Conservation (phyloP, 2,113 vertebrate species). For the Anser brachyrhynchus region DNA sequence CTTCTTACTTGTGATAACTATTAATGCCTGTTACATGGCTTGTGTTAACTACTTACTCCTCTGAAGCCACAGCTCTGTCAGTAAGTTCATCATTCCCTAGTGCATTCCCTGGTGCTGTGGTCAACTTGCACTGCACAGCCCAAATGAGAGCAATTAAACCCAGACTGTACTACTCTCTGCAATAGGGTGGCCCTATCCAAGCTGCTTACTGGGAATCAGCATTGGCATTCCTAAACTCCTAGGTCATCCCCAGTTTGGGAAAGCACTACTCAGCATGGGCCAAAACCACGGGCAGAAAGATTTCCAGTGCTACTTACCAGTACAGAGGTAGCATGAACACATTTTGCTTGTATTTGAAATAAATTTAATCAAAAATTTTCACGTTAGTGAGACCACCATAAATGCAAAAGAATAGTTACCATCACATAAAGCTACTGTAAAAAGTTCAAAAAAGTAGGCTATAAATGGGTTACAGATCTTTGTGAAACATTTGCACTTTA, state of each 20-base stretch:
- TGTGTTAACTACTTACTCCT: neutral
- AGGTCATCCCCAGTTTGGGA: neutral
- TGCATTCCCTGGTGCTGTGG: neutral
- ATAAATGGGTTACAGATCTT: neutral
- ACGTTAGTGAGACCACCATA: neutral
- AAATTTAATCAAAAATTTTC: neutral
- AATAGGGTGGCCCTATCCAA: neutral
- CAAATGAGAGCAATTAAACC: neutral
- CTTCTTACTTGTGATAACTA: neutral
- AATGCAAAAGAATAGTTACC: neutral
- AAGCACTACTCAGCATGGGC: neutral
- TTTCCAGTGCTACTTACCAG: neutral
- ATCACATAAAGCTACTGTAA: neutral
- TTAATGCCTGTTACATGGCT: neutral
- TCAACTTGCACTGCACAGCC: neutral
- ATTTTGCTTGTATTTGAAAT: neutral
- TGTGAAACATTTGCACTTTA: neutral
- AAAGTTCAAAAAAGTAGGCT: neutral
- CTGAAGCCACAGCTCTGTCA: neutral
- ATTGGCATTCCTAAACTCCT: neutral
- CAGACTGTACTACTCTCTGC: neutral
- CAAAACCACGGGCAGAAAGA: neutral
- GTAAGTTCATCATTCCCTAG: neutral
- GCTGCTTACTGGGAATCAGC: neutral
- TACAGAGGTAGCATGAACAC: neutral